Evolutionary conservation across 1,140 invertebrate species (phyloP), one percentile per base, ranked within the genome.

Genomic region (Heliconius himera): DNA sequence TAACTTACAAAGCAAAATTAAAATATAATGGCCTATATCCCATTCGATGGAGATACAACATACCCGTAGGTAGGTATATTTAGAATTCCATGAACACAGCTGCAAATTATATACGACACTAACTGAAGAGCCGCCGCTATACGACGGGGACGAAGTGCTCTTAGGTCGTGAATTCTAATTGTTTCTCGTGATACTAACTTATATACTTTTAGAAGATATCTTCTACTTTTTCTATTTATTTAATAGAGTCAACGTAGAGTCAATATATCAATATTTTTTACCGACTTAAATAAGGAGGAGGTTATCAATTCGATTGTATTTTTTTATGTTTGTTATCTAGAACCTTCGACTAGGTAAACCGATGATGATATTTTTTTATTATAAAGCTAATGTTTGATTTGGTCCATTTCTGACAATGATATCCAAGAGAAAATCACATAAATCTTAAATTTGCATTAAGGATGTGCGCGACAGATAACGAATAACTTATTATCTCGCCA

Each of bases 81-180:
- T 84, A 84, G 80, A 84, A 82, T 80, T 81, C 76, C 78, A 82
- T 82, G 74, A 84, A 80, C 81, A 82, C 81, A 80, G 83, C 81
- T 82, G 78, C 74, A 82, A 81, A 76, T 82, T 84, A 82, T 78
- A 80, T 76, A 76, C 74, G 74, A 82, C 74, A 78, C 79, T 79
- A 77, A 83, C 80, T 83, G 82, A 78, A 85, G 84, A 83, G 82
- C 77, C 73, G 60, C 78, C 74, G 76, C 82, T 77, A 80, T 80
- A 79, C 78, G 77, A 71, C 54, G 60, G 72, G 70, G 78, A 84
- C 74, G 77, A 83, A 86, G 85, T 78, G 83, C 81, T 78, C 83
- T 86, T 51, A 71, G 74, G 36, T 84, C 84, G 76, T 84, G 81
- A 83, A 81, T 84, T 82, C 72, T 83, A 83, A 82, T 82, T 84